Conservation (phyloP, 1,140 invertebrate species). For the Drosophila triauraria region DNA sequence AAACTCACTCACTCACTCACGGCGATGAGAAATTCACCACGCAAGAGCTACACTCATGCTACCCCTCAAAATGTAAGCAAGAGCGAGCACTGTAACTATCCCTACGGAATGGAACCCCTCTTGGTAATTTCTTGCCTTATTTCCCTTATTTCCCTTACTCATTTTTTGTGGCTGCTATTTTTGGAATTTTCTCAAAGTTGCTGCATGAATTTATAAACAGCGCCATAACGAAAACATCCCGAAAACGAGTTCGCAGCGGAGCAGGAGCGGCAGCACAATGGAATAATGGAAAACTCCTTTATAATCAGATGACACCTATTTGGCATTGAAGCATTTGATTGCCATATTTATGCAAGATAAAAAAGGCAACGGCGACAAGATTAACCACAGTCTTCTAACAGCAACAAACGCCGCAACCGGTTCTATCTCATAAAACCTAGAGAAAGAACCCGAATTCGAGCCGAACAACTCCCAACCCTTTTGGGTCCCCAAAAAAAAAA, state of each 20-base stretch:
- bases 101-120: not conserved
- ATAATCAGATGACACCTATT: conserved; percentile 70
- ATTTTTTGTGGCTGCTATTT: conserved; percentile 6
- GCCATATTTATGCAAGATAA: conserved; percentile 81
- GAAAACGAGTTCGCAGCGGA: conserved; percentile 28
- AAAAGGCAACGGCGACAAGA: conserved; percentile 81
- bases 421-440: conserved; percentile 17
- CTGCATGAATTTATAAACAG: conserved; percentile 43
- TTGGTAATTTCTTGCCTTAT: not conserved
- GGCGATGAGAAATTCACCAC: conserved; percentile 63
- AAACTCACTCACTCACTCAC: conserved; percentile 45
- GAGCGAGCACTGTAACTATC: conserved; percentile 49
- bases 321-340: conserved; percentile 77
- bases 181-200: conserved; percentile 36
- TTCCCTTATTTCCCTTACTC: not conserved
- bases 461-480: conserved; percentile 64
- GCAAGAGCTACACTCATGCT: conserved; percentile 30
- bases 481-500: conserved; percentile 10
- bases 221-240: conserved; percentile 13
- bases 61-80: conserved; percentile 33
- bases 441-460: conserved; percentile 69
- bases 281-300: conserved; percentile 40
- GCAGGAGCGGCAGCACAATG: conserved; percentile 13
- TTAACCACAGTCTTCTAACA: conserved; percentile 81
- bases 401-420: conserved; percentile 58